phyloP scores from a whole-genome alignment of 2,888 invertebrate genomes.

The Didymodactylos carnosus region DNA sequence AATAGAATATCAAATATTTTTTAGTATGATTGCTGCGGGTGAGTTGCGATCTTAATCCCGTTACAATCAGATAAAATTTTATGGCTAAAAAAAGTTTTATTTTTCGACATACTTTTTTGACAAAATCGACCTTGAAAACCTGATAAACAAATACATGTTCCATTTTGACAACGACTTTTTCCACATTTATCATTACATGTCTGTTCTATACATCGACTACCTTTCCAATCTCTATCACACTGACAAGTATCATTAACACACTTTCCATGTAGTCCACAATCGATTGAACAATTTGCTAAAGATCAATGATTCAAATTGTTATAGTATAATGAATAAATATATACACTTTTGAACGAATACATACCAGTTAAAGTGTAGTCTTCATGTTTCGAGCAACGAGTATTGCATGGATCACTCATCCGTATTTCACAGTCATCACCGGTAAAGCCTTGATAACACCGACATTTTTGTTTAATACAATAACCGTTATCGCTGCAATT shows the following conservation, averaged over 20 bases:
- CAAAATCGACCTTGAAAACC: constrained; percentile 98
- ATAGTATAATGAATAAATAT: too few species aligned
- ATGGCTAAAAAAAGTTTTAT: too few species aligned
- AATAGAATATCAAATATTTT: not conserved
- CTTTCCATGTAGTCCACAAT: constrained; percentile 73
- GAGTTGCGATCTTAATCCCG: too few species aligned
- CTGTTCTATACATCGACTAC: constrained; percentile 70
- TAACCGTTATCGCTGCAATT: constrained; percentile 77
- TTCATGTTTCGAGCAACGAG: constrained; percentile 27
- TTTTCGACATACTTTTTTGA: constrained; percentile 85
- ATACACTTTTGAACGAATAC: too few species aligned
- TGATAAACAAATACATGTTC: constrained; percentile 81
- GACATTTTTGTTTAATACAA: constrained; percentile 54
- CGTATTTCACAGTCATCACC: constrained; percentile 54
- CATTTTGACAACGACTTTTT: constrained; percentile 94
- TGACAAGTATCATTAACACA: constrained; percentile 52
- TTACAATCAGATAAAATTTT: too few species aligned
- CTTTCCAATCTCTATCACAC: constrained; percentile 74
- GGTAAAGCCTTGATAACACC: constrained; percentile 82
- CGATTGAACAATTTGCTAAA: constrained; percentile 71
- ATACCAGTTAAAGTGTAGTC: too few species aligned
- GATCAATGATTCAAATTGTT: too few species aligned
- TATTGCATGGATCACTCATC: not conserved
- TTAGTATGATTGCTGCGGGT: not conserved
- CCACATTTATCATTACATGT: constrained; percentile 58